Conservation (phyloP, 1,140 invertebrate genomes). For the Gyrodactylus bullatarudis region DNA sequence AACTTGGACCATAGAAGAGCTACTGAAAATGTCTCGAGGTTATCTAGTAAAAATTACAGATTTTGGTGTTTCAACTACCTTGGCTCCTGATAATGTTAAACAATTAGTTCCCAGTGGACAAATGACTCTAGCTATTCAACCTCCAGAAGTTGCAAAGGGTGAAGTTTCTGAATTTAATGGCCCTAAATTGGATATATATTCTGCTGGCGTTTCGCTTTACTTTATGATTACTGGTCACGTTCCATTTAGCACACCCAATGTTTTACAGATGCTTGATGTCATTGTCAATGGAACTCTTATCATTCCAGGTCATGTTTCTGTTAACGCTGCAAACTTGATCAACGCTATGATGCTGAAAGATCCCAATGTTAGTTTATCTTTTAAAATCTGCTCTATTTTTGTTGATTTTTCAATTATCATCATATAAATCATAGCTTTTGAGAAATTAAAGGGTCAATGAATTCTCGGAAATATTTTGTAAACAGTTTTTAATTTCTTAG, state of each 20-base stretch:
- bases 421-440: not conserved
- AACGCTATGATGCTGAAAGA: not conserved
- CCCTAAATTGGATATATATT: constrained; percentile 4
- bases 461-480: too few species aligned
- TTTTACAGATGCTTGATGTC: constrained; percentile 3
- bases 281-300: not conserved
- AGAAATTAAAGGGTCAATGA: not conserved
- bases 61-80: not conserved
- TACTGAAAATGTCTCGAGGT: not conserved
- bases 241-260: not conserved
- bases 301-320: constrained; percentile 1
- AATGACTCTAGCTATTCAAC: constrained; percentile 5
- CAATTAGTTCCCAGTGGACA: not conserved
- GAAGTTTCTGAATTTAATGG: not conserved
- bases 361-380: not conserved
- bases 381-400: too few species aligned
- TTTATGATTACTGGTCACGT: constrained; percentile 5
- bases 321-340: not conserved
- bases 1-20: not conserved
- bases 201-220: constrained; percentile 1
- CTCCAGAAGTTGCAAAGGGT: constrained; percentile 3
- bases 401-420: not conserved
- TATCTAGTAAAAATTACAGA: constrained; percentile 4
- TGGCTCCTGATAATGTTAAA: not conserved
- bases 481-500: not conserved